These are phyloP conservation scores for Pristionchus mayeri DNA, from an alignment of 2,888 invertebrate species.

Conservation along the genomic window DNA sequence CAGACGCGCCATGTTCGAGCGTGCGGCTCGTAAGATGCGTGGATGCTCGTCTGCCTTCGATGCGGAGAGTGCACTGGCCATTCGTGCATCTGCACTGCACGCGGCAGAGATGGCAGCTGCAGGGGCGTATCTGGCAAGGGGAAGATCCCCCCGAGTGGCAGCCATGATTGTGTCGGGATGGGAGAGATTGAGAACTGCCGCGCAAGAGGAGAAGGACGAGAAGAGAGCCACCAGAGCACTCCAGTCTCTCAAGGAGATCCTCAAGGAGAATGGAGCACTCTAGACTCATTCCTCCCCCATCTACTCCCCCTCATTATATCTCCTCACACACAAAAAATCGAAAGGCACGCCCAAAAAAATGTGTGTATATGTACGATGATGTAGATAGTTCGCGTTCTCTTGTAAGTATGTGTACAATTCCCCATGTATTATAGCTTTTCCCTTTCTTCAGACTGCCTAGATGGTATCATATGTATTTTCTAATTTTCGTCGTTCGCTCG, in stretches of 20 bases:
- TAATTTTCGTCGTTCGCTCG: constrained; percentile 14
- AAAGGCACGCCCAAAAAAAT: constrained; percentile 49
- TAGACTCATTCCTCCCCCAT: neutral
- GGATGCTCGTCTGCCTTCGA: neutral
- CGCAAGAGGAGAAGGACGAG: constrained; percentile 39
- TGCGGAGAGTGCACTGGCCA: constrained; percentile 1
- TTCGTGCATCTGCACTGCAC: constrained; percentile 14
- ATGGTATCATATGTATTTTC: constrained; percentile 44
- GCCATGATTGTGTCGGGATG: neutral
- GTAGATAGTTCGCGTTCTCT: constrained; percentile 3
- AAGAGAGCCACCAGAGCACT: constrained; percentile 23
- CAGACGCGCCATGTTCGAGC: constrained; percentile 32
- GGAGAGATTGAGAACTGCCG: constrained; percentile 13
- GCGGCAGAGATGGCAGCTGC: constrained; percentile 14
- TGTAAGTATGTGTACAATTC: constrained; percentile 24
- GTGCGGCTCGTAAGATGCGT: constrained; percentile 31
- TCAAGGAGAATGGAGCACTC: neutral
- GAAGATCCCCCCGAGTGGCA: constrained; percentile 10
- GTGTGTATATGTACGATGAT: constrained; percentile 22
- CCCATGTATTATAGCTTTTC: constrained; percentile 46
- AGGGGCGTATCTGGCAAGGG: neutral
- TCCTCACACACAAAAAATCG: neutral
- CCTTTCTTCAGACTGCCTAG: constrained; percentile 11
- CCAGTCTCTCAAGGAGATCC: constrained; percentile 8
- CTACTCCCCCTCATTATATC: neutral